Base-by-base conservation (phyloP, 2,888 invertebrate genomes). In the Panzeria rudis region DNA sequence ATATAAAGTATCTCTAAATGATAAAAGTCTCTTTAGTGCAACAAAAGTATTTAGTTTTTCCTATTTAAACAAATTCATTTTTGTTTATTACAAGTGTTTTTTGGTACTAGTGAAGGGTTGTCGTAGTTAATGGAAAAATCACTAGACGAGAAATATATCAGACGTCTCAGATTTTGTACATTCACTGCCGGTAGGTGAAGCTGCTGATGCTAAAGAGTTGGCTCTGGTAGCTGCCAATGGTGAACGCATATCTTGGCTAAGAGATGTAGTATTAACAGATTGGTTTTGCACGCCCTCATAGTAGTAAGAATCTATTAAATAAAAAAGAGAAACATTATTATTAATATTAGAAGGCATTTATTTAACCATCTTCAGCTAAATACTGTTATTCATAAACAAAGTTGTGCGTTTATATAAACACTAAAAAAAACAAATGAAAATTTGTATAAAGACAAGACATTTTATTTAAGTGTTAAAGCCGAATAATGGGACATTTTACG, bases 101-200 rank as follows among this genome's bases (percentile, higher is more conserved):
- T 59, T 75, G 76, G 69, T 76, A 61, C 75, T 61, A 44, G 25
- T 54, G 35, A 44, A 47, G 35, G 62, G 62, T 62, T 75, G 75
- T 69, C 75, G 35, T 54, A 69, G 54, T 54, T 76, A 54, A 32
- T 47, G 61, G 62, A 76, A 69, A 68, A 86, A 64, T 41, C 79
- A 89, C 90, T 92, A 92, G 87, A 92, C 92, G 66, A 92, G 89
- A 88, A 92, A 92, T 82, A 92, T 91, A 68, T 92, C 92, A 17
- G 92, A 91, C 47, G 92, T 87, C 86, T 95, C 95, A 84, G 94
- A 93, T 91, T 95, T 95, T 85, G 95, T 94, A 91, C 95, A 95
- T 83, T 95, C 95, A 91, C 95, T 95, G 87, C 95, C 95, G 86
- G 95, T 95, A 52, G 95, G 95, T 54, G 95, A 95, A 59, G 95